These are phyloP conservation scores for Clinocottus analis DNA, from an alignment of 2,113 vertebrate genomes.

Conservation along the genomic window DNA sequence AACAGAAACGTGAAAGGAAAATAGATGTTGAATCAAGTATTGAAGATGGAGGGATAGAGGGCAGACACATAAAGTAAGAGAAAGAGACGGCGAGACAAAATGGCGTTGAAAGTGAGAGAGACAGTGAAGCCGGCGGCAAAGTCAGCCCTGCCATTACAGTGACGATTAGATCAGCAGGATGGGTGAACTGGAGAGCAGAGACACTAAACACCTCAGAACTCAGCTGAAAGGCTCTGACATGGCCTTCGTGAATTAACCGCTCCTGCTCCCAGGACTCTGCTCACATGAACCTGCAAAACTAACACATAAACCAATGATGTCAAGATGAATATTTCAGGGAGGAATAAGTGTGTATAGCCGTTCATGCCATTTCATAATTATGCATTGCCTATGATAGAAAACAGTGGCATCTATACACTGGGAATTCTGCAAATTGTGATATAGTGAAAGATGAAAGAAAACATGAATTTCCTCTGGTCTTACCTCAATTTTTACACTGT, in stretches of 20 bases:
- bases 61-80: slow-evolving; percentile 20
- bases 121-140: slow-evolving; percentile 61
- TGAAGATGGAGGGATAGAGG: slow-evolving; percentile 30
- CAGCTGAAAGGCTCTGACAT: slow-evolving; percentile 34
- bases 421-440: background rate
- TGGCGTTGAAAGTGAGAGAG: slow-evolving; percentile 37
- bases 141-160: slow-evolving; percentile 71
- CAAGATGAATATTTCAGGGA: background rate
- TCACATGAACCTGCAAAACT: slow-evolving; percentile 19
- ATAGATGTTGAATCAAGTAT: slow-evolving; percentile 19
- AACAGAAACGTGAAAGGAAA: background rate
- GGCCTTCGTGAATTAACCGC: slow-evolving; percentile 38
- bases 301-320: slow-evolving; percentile 13
- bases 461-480: background rate
- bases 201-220: slow-evolving; percentile 47
- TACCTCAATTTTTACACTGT: background rate
- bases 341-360: background rate
- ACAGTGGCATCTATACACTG: background rate
- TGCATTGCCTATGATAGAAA: background rate
- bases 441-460: background rate
- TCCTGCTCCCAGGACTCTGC: slow-evolving; percentile 11
- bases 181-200: slow-evolving; percentile 55
- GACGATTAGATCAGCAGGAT: slow-evolving; percentile 66
- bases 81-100: slow-evolving; percentile 33
- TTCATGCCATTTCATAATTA: background rate